phyloP scores from a whole-genome alignment of 2,113 vertebrate species.

The Nipponia nippon region DNA sequence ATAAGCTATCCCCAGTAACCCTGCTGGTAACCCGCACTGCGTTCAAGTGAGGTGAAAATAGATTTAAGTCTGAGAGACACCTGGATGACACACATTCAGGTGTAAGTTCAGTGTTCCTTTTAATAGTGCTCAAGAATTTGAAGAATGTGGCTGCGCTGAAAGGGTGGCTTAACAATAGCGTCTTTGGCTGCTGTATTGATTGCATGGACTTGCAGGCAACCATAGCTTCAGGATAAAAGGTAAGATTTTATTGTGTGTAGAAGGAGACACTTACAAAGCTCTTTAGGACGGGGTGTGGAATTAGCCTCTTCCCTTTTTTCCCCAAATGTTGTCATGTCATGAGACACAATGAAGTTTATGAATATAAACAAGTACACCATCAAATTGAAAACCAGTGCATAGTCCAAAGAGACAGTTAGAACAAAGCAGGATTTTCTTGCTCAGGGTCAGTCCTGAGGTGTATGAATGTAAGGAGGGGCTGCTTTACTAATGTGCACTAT shows the following conservation, averaged over 20 bases:
- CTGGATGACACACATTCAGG: not conserved
- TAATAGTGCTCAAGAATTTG: not conserved
- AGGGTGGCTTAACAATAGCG: not conserved
- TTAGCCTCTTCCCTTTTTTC: not conserved
- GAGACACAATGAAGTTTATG: not conserved
- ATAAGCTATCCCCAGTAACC: not conserved
- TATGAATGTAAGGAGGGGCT: not conserved
- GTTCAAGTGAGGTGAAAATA: not conserved
- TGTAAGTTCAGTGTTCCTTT: not conserved
- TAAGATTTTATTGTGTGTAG: not conserved
- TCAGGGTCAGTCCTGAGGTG: not conserved
- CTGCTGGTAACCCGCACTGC: not conserved
- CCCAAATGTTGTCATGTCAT: not conserved
- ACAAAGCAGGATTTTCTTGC: not conserved
- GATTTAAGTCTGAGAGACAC: not conserved
- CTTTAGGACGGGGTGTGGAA: not conserved
- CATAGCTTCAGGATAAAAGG: not conserved
- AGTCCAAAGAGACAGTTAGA: not conserved
- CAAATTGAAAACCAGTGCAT: not conserved
- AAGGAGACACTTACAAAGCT: not conserved
- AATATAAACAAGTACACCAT: not conserved
- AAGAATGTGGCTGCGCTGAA: not conserved
- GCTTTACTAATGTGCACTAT: not conserved
- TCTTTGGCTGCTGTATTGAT: not conserved
- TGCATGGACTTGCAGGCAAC: not conserved